Evolutionary conservation across 2,113 vertebrate genomes (phyloP), one percentile per base, ranked within the genome.

Genomic region (Menidia beryllina): DNA sequence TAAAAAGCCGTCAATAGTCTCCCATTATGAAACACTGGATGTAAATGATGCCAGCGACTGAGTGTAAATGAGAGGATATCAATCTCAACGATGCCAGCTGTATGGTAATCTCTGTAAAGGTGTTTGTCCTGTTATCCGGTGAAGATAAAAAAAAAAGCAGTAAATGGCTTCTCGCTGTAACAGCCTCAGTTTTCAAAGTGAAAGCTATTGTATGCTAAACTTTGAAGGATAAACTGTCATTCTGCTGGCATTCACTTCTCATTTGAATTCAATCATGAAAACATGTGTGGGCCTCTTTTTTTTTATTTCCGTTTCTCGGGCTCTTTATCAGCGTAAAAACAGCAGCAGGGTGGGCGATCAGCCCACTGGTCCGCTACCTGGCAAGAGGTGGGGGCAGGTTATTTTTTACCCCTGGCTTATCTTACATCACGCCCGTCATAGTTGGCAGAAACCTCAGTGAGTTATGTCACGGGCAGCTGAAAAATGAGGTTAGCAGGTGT

Each of bases 71-170:
- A 58, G 27, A 70, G 62, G n/a, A 79, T 69, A 55, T 62, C 11
- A 50, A 38, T 41, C 48, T 20, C 24, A 13, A 39, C 72, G 61
- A 73, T 65, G 38, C 60, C 38, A 72, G 48, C 39, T 67, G 25
- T 52, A 76, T 64, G 41, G 43, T 56, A 65, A 67, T 41, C 39
- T 26, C 53, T 60, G 60, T 52, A 61, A 63, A 27, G 30, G 21
- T 53, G 49, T 71, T 27, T 65, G 41, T 10, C 25, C 24, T 49
- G 68, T 67, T 61, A 47, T 19, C 47, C 70, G 34, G 38, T 56
- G 62, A 70, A 73, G n/a, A n/a, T n/a, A 71, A 10, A 59, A 25
- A 82, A 41, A 62, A 72, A 66, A 77, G 34, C 30, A 12, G 57
- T 45, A 51, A 61, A 69, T 62, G 26, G 20, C 51, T 24, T 15